phyloP scores from a whole-genome alignment of 2,113 vertebrate species.

The Prunella fulvescens region DNA sequence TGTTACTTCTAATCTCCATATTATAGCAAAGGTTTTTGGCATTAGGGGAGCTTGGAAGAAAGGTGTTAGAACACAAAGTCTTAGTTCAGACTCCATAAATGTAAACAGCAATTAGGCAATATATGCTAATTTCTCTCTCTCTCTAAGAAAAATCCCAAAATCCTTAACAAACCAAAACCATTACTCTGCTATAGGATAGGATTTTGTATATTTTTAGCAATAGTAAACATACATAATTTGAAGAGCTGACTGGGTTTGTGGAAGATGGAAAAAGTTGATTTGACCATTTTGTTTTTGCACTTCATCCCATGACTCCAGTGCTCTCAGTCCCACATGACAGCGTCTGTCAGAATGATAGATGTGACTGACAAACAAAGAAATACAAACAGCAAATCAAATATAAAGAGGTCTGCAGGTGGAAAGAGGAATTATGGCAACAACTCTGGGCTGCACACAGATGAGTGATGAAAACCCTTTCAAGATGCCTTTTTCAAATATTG shows the following conservation, averaged over 20 bases:
- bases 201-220: neutral
- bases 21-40: neutral
- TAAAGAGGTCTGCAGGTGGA: neutral
- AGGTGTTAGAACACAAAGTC: neutral
- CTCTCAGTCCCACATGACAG: neutral
- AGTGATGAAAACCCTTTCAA: neutral
- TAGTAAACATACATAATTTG: neutral
- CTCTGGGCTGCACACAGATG: neutral
- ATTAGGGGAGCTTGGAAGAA: neutral
- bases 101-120: neutral
- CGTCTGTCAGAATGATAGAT: neutral
- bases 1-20: neutral
- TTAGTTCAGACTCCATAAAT: neutral
- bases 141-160: neutral
- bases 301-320: neutral
- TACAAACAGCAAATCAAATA: neutral
- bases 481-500: neutral
- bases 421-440: neutral
- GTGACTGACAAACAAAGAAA: neutral
- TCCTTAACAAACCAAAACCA: neutral
- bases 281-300: neutral
- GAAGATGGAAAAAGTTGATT: neutral
- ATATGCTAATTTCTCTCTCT: neutral
- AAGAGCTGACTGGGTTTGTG: neutral
- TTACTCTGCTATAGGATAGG: neutral